Conservation (phyloP, 2,888 invertebrate species). For the Agrochola lota region DNA sequence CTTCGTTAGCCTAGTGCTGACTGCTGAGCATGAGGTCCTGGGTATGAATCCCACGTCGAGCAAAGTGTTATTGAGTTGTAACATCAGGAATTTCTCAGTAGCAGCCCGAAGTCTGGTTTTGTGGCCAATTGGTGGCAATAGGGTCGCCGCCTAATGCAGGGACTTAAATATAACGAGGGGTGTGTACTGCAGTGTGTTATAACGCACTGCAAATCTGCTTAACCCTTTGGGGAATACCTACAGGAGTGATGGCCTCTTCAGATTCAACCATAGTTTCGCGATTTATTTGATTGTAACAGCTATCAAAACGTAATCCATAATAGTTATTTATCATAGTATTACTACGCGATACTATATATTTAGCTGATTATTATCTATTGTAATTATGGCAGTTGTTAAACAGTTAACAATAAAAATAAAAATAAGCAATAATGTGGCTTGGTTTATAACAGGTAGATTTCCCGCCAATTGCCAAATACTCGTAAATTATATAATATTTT, state of each 20-base stretch:
- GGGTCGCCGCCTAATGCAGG: neutral
- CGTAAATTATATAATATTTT: constrained; percentile 20
- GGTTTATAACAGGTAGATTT: constrained; percentile 11
- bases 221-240: neutral
- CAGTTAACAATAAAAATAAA: constrained; percentile 23
- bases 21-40: too few species aligned
- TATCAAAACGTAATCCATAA: constrained; percentile 6
- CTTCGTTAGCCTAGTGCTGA: too few species aligned
- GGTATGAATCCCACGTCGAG: neutral
- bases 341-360: constrained; percentile 17
- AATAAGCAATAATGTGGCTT: neutral
- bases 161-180: neutral
- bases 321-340: constrained; percentile 4
- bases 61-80: neutral
- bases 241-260: neutral
- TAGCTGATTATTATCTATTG: neutral
- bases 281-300: neutral
- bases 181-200: neutral
- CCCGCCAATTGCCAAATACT: constrained; percentile 31
- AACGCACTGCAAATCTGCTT: neutral
- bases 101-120: neutral
- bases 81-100: neutral
- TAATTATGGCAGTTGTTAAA: neutral
- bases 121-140: neutral
- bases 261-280: neutral